Evolutionary conservation across 2,797 vertebrate genomes (phyloP).

Genomic region (Poecilia wingei): DNA sequence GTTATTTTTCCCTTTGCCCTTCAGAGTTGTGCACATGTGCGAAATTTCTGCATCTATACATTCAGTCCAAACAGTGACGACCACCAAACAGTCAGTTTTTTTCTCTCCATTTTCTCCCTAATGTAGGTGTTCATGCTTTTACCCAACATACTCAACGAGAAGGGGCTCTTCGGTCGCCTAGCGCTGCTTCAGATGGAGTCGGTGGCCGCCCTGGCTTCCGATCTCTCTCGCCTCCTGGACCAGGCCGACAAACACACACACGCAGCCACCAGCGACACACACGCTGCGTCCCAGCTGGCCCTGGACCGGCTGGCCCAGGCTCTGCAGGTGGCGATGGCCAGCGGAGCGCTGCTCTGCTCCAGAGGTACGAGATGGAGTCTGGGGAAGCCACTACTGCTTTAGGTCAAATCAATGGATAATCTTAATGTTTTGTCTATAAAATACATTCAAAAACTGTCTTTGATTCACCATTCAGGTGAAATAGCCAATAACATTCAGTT

Average conservation of each 20-base stretch:
- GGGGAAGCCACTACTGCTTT: neutral
- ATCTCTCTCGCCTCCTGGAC: conserved; percentile 87
- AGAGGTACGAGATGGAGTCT: conserved; percentile 81
- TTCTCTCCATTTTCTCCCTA: conserved; percentile 28
- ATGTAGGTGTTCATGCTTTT: conserved; percentile 90
- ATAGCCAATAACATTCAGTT: neutral
- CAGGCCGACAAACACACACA: conserved; percentile 80
- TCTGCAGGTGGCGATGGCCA: conserved; percentile 94
- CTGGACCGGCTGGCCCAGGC: conserved; percentile 95
- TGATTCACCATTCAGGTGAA: neutral
- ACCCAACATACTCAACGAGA: conserved; percentile 91
- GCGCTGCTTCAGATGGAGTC: conserved; percentile 91
- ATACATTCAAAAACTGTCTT: neutral
- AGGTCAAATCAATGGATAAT: neutral
- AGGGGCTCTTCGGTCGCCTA: conserved; percentile 91
- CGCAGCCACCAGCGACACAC: conserved; percentile 73
- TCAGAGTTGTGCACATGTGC: too few relatives aligned
- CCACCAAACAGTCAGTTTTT: neutral
- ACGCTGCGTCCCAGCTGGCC: conserved; percentile 87
- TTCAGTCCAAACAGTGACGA: neutral
- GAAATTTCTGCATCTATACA: neutral
- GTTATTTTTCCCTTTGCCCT: too few relatives aligned
- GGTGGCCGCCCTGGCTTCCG: conserved; percentile 88
- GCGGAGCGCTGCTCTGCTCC: conserved; percentile 91
- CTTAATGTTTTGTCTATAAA: neutral